Conservation (phyloP, 2,113 vertebrate genomes). For the Thryonomys swinderianus region DNA sequence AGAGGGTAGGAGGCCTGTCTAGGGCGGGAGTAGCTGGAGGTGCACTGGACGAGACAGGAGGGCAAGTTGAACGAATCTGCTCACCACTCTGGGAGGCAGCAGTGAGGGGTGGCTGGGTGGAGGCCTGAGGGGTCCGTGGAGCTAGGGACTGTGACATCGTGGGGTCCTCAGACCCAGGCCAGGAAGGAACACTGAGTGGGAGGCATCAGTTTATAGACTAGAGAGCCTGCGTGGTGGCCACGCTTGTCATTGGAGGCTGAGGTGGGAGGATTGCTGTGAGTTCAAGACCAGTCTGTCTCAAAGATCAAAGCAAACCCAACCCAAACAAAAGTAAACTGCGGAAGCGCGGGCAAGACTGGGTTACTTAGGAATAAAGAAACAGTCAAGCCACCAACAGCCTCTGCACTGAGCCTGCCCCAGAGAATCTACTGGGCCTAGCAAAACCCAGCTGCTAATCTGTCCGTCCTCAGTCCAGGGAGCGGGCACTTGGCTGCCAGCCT, state of each 20-base stretch:
- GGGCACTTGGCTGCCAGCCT: background rate
- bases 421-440: accelerated
- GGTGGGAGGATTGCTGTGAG: background rate
- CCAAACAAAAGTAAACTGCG: background rate
- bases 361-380: background rate
- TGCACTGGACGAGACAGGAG: no score
- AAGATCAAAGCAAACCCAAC: background rate
- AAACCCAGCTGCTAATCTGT: background rate
- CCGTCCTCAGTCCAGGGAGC: background rate
- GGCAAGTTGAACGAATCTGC: no score
- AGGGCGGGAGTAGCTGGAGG: no score
- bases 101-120: no score
- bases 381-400: accelerated
- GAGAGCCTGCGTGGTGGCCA: background rate
- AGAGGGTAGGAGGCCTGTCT: no score
- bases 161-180: no score
- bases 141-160: no score
- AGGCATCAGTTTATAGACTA: no score
- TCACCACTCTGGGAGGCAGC: no score
- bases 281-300: background rate
- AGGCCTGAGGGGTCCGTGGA: no score
- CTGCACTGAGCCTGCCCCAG: no score
- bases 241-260: background rate
- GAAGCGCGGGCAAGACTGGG: background rate
- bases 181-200: no score